A percentile compares a stretch with the other conserved stretches of the same genome.
Evolutionary conservation across 2,888 invertebrate species (phyloP).

Genomic region (Siphonodentalium dalli): DNA sequence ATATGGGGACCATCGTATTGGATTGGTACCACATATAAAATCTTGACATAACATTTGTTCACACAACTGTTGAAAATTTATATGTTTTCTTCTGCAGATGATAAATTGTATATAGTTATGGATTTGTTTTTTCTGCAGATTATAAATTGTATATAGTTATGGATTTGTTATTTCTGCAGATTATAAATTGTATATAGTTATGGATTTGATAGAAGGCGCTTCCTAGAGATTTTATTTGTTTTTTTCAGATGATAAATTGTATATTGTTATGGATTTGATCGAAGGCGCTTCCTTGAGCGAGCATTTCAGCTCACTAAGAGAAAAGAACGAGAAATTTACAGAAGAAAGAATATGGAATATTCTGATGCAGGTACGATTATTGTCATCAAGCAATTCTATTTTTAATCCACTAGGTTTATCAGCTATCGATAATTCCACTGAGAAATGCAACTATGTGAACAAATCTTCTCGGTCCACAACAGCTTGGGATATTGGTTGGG

Average conservation of each 20-base stretch:
- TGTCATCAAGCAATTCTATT: too few relatives aligned
- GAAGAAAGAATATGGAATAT: constrained; percentile 66
- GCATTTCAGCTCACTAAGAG: constrained; percentile 65
- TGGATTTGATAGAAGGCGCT: too few relatives aligned
- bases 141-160: constrained; percentile 64
- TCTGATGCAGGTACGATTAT: constrained; percentile 66
- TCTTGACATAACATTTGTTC: too few relatives aligned
- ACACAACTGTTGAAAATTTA: too few relatives aligned
- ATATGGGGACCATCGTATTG: too few relatives aligned
- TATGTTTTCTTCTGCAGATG: constrained; percentile 43
- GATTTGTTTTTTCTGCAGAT: constrained; percentile 48
- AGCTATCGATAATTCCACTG: not conserved
- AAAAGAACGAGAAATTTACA: constrained; percentile 61
- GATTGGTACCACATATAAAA: too few relatives aligned
- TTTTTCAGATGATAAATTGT: constrained; percentile 61
- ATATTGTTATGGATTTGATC: constrained; percentile 68
- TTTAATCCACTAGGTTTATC: too few relatives aligned
- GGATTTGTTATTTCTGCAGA: too few relatives aligned
- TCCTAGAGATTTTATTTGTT: constrained; percentile 45
- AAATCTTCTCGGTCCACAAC: too few relatives aligned
- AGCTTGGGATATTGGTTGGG: too few relatives aligned
- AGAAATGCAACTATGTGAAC: not conserved
- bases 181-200: constrained; percentile 64
- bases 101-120: constrained; percentile 66
- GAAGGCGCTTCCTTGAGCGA: constrained; percentile 66